Evolutionary conservation across 1,140 invertebrate species (phyloP).

Genomic region (Panagrolaimus sp.): DNA sequence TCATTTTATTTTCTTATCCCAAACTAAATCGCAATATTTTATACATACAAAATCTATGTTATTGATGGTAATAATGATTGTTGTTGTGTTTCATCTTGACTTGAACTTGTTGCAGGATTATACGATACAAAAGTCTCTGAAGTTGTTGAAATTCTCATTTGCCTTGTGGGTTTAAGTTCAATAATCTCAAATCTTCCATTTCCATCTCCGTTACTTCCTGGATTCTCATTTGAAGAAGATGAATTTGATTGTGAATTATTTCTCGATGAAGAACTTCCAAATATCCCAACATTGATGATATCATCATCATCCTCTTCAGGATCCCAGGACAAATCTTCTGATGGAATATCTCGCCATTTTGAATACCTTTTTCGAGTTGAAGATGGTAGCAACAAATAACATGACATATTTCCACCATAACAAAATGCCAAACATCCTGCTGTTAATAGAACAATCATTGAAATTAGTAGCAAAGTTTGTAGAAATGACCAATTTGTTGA

Average conservation of each 20-base stretch:
- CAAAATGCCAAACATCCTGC: background rate
- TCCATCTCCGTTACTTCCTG: too few species aligned
- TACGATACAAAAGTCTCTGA: conserved; percentile 7
- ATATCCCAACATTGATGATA: background rate
- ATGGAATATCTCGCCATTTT: background rate
- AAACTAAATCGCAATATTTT: too few species aligned
- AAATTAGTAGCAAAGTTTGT: background rate
- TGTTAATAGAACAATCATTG: background rate
- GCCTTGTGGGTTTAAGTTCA: background rate
- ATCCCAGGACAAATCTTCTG: conserved; percentile 3
- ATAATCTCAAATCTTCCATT: background rate
- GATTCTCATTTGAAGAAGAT: background rate
- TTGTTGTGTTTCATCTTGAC: conserved; percentile 1
- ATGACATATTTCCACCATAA: background rate
- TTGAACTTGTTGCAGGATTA: background rate
- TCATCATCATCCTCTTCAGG: background rate
- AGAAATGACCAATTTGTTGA: conserved; percentile 10
- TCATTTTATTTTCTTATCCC: too few species aligned
- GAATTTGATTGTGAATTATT: background rate
- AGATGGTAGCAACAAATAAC: conserved; percentile 3
- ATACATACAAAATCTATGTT: too few species aligned
- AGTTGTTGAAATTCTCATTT: conserved; percentile 9
- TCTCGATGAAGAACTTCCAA: background rate
- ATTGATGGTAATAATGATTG: background rate
- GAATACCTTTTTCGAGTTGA: background rate